Evolutionary conservation across 2,888 invertebrate species (phyloP).

Genomic region (Melikaiella ostensackeni): DNA sequence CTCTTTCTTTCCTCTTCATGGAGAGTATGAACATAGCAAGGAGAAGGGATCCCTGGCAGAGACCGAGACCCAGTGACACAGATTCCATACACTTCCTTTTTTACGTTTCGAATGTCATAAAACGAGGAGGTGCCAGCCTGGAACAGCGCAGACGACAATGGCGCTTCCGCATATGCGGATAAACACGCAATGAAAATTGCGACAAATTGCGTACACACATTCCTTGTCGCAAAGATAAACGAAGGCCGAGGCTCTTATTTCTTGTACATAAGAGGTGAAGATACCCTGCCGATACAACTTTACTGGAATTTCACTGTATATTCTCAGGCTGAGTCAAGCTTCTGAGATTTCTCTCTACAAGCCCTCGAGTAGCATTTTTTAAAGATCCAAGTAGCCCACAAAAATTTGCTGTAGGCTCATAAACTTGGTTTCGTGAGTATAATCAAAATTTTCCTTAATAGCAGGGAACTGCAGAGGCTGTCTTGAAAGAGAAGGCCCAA

Average conservation of each 20-base stretch:
- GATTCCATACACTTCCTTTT: conserved; percentile 75
- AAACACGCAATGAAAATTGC: conserved; percentile 12
- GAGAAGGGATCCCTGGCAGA: conserved; percentile 56
- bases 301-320: no score
- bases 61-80: conserved; percentile 75
- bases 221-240: neutral
- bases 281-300: no score
- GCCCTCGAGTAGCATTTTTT: no score
- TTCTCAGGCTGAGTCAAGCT: no score
- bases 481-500: no score
- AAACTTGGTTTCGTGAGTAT: no score
- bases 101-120: conserved; percentile 77
- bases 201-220: conserved; percentile 21
- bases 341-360: no score
- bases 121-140: conserved; percentile 68
- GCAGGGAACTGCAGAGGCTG: no score
- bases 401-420: no score
- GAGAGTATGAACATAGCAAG: conserved; percentile 32
- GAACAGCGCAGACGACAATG: conserved; percentile 70
- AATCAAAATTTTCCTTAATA: no score
- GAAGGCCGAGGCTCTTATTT: neutral
- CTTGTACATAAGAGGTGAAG: neutral
- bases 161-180: conserved; percentile 37
- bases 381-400: no score
- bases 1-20: neutral